Evolutionary conservation across 2,113 vertebrate species (phyloP).

Genomic region (Ia io): DNA sequence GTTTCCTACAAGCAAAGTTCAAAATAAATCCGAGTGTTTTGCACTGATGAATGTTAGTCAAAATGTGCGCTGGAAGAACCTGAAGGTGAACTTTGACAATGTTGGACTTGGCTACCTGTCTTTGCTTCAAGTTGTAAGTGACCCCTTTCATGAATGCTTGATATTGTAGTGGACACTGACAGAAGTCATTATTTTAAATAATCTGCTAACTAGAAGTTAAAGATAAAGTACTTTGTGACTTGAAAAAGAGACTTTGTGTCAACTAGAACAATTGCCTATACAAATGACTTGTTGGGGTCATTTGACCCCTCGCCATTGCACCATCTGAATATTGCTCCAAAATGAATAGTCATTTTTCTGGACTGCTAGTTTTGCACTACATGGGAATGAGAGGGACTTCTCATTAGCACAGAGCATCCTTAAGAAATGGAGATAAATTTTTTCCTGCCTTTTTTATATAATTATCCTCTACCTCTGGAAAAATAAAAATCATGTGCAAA

Average conservation of each 20-base stretch:
- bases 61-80: constrained; percentile 86
- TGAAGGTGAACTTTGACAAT: constrained; percentile 97
- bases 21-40: constrained; percentile 73
- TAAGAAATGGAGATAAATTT: background rate
- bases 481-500: background rate
- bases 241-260: constrained; percentile 28
- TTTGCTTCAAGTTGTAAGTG: constrained; percentile 77
- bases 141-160: background rate
- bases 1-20: constrained; percentile 31
- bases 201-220: background rate
- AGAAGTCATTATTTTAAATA: background rate
- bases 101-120: constrained; percentile 93
- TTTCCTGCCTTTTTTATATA: background rate
- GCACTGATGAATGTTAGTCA: constrained; percentile 36
- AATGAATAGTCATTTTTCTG: background rate
- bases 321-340: background rate
- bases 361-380: background rate
- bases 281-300: background rate
- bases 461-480: background rate
- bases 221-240: background rate
- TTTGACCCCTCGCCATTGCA: background rate
- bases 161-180: background rate
- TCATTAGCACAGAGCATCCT: background rate
- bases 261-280: background rate
- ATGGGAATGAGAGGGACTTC: background rate